Evolutionary conservation across 2,797 vertebrate species (phyloP).

Genomic region (Cuculus canorus): DNA sequence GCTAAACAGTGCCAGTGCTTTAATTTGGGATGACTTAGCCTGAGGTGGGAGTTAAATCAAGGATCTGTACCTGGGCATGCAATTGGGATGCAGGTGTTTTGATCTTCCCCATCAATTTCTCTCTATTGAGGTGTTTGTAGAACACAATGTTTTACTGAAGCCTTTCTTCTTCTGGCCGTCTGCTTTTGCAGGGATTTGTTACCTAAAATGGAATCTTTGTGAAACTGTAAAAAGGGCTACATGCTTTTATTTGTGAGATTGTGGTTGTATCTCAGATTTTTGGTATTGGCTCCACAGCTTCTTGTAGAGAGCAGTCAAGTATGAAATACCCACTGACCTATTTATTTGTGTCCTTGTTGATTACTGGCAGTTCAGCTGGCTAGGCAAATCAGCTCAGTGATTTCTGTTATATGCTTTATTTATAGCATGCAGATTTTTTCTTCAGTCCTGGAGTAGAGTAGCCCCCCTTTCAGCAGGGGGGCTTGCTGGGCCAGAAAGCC

Average conservation of each 20-base stretch:
- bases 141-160: not conserved
- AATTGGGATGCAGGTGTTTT: not conserved
- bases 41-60: not conserved
- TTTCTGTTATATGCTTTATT: not conserved
- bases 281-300: not conserved
- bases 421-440: not conserved
- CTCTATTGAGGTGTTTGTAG: not conserved
- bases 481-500: not conserved
- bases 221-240: not conserved
- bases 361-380: not conserved
- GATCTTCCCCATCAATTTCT: not conserved
- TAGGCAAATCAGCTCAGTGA: not conserved
- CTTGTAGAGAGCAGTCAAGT: slow-evolving; percentile 7
- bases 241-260: not conserved
- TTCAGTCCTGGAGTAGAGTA: not conserved
- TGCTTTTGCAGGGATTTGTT: not conserved
- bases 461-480: not conserved
- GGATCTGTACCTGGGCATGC: not conserved
- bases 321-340: slow-evolving; percentile 44
- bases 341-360: slow-evolving; percentile 27
- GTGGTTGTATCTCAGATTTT: not conserved
- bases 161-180: not conserved
- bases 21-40: not conserved
- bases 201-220: accelerated
- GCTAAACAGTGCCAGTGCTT: not conserved